phyloP scores from a whole-genome alignment of 1,140 invertebrate species.

The Ostrea denselamellosa region DNA sequence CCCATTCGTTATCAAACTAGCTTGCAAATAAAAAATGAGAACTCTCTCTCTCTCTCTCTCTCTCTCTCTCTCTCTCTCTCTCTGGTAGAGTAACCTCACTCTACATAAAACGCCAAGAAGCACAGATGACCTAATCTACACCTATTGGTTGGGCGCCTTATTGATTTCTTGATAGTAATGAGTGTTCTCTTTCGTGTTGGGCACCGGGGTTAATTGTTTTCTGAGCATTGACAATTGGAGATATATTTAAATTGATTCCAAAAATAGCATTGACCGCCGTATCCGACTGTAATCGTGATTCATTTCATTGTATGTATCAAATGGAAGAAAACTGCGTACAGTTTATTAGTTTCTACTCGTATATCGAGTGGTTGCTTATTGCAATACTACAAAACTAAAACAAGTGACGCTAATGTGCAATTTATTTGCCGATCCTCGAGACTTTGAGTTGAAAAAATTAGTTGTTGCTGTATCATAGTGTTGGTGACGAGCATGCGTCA shows the following conservation, averaged over 20 bases:
- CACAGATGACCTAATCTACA: not conserved
- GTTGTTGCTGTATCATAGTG: no score
- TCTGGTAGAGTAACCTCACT: not conserved
- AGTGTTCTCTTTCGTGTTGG: not conserved
- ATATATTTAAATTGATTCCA: slow-evolving; percentile 38
- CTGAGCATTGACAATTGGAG: not conserved
- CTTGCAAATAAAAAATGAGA: no score
- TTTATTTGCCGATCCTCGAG: no score
- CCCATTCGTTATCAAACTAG: no score
- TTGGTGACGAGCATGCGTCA: no score
- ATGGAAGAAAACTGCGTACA: not conserved
- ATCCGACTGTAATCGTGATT: not conserved
- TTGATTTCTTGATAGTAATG: slow-evolving; percentile 6
- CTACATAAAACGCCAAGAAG: not conserved
- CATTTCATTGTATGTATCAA: not conserved
- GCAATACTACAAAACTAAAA: no score
- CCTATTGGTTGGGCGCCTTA: not conserved
- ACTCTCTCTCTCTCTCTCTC: not conserved
- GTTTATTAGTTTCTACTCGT: no score
- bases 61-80: not conserved
- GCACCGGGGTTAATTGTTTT: slow-evolving; percentile 29
- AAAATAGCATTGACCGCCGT: not conserved
- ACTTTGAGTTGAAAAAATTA: no score
- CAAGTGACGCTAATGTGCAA: no score
- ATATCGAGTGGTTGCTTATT: no score